Base-by-base conservation (phyloP, 2,888 invertebrate genomes). In the Encarsia formosa region DNA sequence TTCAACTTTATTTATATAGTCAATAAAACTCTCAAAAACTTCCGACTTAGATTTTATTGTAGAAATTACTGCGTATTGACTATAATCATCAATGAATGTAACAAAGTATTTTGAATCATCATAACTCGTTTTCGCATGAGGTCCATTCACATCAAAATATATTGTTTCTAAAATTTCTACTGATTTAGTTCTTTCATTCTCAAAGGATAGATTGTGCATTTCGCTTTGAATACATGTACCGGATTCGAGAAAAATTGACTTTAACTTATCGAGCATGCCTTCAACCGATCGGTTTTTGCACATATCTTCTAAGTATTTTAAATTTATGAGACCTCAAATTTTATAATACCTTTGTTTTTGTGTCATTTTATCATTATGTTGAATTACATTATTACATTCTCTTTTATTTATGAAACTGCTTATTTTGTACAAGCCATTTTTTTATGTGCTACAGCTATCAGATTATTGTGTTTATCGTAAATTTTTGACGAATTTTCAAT, bases 1-100 rank as follows among this genome's bases (percentile, higher is more conserved):
- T 11, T 41, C 41, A 6, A 26, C 16, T 40, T 40, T 40, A 40
- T 40, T 40, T 40, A 40, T 24, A 26, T 24, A 40, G 26, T 24
- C 16, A 3, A 26, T 1, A 18, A 41, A 29, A 13, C 41, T 29
- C 15, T 18, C 11, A 16, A 22, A 11, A 15, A n/a, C n/a, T n/a
- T n/a, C n/a, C n/a, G n/a, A n/a, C n/a, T n/a, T n/a, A n/a, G n/a
- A n/a, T n/a, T n/a, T n/a, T 11, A 41, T 41, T 18, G 16, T 18
- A 16, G 26, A 41, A 26, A 41, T n/a, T 13, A 26, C 19, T 2
- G 41, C 9, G 4, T 11, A 29, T 18, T 41, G 26, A 3, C 41
- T 26, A 9, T 18, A 41, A 18, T 40, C 40, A 15, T 40, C 24
- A 2, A 40, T 4, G 18, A 40, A 40, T 13, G 26, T 40, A 2